These are phyloP conservation scores for Peromyscus melanophrys DNA, from an alignment of 2,797 vertebrate species.

Conservation along the genomic window DNA sequence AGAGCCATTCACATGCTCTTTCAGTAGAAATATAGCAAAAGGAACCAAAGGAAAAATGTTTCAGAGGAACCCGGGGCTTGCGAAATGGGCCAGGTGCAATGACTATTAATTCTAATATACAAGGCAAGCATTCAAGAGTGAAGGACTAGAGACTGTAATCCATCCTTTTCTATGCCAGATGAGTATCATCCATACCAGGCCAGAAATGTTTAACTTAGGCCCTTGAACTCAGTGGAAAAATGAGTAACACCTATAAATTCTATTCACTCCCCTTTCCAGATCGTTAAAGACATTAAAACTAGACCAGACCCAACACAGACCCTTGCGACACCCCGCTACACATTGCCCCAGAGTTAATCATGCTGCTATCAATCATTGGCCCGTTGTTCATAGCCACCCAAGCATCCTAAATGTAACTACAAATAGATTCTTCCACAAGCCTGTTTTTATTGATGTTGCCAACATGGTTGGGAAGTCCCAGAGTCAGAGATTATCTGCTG, in stretches of 20 bases:
- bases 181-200: conserved; percentile 61
- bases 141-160: conserved; percentile 72
- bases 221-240: conserved; percentile 77
- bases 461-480: conserved; percentile 59
- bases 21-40: conserved; percentile 68
- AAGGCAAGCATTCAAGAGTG: conserved; percentile 79
- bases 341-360: conserved; percentile 74
- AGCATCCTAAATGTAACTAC: conserved; percentile 66
- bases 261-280: conserved; percentile 80
- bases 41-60: conserved; percentile 60
- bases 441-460: conserved; percentile 73
- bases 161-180: conserved; percentile 78
- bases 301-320: conserved; percentile 69
- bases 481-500: neutral
- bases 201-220: conserved; percentile 71
- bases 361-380: conserved; percentile 69
- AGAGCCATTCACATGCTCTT: conserved; percentile 61
- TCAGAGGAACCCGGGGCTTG: conserved; percentile 52
- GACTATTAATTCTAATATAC: conserved; percentile 78
- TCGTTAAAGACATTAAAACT: conserved; percentile 80
- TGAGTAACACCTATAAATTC: conserved; percentile 77
- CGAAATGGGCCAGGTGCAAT: conserved; percentile 72
- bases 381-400: conserved; percentile 64
- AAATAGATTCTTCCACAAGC: conserved; percentile 65
- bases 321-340: conserved; percentile 67